phyloP scores from a whole-genome alignment of 2,888 invertebrate species.

The Sarcophaga carnaria region DNA sequence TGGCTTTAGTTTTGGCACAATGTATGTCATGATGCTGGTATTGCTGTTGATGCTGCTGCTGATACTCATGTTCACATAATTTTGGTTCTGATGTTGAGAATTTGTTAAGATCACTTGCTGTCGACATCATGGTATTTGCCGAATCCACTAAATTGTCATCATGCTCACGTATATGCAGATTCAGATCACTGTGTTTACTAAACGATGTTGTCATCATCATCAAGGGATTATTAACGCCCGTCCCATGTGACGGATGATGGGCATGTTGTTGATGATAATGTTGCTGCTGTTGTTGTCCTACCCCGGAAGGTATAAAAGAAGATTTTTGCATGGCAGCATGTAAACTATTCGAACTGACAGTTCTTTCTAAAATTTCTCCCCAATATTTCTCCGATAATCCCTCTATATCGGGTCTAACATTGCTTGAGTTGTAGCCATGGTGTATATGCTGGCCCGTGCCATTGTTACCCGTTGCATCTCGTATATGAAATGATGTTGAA shows the following conservation, averaged over 20 bases:
- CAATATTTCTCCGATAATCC: constrained; percentile 88
- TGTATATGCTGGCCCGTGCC: constrained; percentile 66
- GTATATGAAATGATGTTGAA: constrained; percentile 76
- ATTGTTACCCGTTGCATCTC: constrained; percentile 70
- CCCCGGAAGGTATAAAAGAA: constrained; percentile 71
- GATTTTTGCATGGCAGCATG: constrained; percentile 86
- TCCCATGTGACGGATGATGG: constrained; percentile 49
- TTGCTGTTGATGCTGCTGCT: constrained; percentile 25
- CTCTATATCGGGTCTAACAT: constrained; percentile 84
- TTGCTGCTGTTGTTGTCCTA: constrained; percentile 55
- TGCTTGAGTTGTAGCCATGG: constrained; percentile 68
- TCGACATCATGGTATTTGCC: constrained; percentile 60
- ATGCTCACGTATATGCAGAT: constrained; percentile 74
- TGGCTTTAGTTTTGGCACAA: constrained; percentile 81
- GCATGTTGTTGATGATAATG: constrained; percentile 66
- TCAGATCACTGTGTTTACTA: constrained; percentile 80
- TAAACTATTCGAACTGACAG: constrained; percentile 88
- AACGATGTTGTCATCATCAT: constrained; percentile 80
- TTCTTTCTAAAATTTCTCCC: constrained; percentile 90
- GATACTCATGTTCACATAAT: constrained; percentile 77
- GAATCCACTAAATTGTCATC: constrained; percentile 62
- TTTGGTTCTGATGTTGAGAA: constrained; percentile 81
- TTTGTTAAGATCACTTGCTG: constrained; percentile 75
- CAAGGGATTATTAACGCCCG: constrained; percentile 52
- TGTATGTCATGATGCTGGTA: constrained; percentile 80